These are phyloP conservation scores for Steinernema hermaphroditum DNA, from an alignment of 2,888 invertebrate species.

Conservation along the genomic window DNA sequence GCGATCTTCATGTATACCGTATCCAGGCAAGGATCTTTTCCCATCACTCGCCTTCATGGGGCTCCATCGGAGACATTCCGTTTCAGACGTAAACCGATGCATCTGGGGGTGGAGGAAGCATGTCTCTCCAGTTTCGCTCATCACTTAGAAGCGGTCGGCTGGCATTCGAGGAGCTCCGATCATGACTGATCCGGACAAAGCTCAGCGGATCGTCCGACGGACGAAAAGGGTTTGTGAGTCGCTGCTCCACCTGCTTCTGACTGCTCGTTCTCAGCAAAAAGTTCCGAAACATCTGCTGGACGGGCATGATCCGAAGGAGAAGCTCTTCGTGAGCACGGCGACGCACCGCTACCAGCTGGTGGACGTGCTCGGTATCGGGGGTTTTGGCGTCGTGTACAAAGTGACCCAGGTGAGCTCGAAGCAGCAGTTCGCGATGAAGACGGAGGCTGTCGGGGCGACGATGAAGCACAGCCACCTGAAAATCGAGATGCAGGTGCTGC, in stretches of 20 bases:
- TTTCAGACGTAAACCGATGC: no score
- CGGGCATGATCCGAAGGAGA: conserved; percentile 3
- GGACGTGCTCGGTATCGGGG: conserved; percentile 38
- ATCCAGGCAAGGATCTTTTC: no score
- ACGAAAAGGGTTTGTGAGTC: not conserved
- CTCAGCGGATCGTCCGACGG: not conserved
- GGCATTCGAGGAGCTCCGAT: not conserved
- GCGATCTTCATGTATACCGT: no score
- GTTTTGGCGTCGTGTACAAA: conserved; percentile 42
- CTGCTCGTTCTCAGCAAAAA: not conserved
- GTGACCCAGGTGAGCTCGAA: conserved; percentile 37
- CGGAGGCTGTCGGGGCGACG: conserved; percentile 29
- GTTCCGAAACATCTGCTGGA: conserved; percentile 25
- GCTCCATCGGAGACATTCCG: no score
- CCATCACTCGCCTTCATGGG: no score
- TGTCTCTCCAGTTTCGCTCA: no score
- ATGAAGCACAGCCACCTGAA: conserved; percentile 34
- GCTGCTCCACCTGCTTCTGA: not conserved
- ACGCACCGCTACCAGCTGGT: conserved; percentile 1
- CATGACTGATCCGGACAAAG: not conserved
- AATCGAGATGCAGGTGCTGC: conserved; percentile 42
- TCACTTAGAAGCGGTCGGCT: not conserved
- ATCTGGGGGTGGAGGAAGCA: no score
- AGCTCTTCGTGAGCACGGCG: not conserved
- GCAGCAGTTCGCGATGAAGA: conserved; percentile 39